A percentile compares a stretch with the other conserved stretches of the same genome.
Evolutionary conservation across 2,113 vertebrate genomes (phyloP).

Genomic region (Zosterops lateralis): DNA sequence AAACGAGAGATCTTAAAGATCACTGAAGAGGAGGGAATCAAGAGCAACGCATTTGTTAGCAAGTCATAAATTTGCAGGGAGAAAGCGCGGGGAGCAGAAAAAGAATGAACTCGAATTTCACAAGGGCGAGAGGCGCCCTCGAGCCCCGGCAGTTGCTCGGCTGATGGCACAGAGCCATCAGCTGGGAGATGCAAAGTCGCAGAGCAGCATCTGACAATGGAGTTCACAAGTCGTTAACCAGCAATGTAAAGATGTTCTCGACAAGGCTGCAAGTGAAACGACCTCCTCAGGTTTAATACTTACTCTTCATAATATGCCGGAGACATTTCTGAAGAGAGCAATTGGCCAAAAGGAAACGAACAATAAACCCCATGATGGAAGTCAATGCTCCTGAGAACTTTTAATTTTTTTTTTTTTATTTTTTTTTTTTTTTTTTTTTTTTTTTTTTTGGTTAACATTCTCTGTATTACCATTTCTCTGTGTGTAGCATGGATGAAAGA

Average conservation of each 20-base stretch:
- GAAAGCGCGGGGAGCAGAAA: slow-evolving; percentile 29
- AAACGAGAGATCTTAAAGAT: slow-evolving; percentile 56
- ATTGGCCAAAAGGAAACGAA: not conserved
- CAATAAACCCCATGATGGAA: not conserved
- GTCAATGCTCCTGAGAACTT: not conserved
- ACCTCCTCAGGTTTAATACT: slow-evolving; percentile 18
- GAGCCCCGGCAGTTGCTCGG: not conserved
- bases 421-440: no score
- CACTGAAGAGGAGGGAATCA: slow-evolving; percentile 64
- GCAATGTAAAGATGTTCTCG: slow-evolving; percentile 25
- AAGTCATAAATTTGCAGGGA: slow-evolving; percentile 67
- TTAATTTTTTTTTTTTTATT: not conserved
- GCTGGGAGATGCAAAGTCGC: not conserved
- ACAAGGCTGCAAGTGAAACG: slow-evolving; percentile 41
- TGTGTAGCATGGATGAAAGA: not conserved
- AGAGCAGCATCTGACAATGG: slow-evolving; percentile 25
- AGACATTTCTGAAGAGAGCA: not conserved
- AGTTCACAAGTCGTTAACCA: slow-evolving; percentile 13
- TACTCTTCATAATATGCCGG: not conserved
- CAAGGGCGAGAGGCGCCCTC: slow-evolving; percentile 32
- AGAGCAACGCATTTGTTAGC: slow-evolving; percentile 55
- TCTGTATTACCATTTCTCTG: not conserved
- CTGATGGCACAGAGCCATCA: slow-evolving; percentile 23
- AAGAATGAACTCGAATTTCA: slow-evolving; percentile 45
- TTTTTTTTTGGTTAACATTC: not conserved